Conservation (phyloP, 1,140 invertebrate species). For the Scaptomyza pallida region DNA sequence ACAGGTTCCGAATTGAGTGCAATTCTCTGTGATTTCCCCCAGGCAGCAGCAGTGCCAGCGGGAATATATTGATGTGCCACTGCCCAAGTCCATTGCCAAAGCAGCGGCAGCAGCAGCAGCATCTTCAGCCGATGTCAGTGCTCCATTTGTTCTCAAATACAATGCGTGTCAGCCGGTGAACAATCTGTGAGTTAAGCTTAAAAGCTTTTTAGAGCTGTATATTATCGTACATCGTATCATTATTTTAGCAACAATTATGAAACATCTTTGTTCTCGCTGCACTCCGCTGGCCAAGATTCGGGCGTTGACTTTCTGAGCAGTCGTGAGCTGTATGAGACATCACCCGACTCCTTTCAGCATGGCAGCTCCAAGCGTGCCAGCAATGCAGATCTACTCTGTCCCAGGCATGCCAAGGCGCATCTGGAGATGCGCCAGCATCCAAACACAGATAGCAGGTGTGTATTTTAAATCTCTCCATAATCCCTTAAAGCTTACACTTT, state of each 20-base stretch:
- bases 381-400: constrained; percentile 67
- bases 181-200: constrained; percentile 66
- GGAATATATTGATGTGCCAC: constrained; percentile 83
- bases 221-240: too few relatives aligned
- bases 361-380: constrained; percentile 56
- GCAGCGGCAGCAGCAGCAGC: constrained; percentile 52
- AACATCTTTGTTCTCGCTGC: constrained; percentile 89
- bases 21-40: too few relatives aligned
- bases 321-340: constrained; percentile 86
- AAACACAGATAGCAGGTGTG: constrained; percentile 68
- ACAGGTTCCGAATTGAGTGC: constrained; percentile 6
- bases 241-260: constrained; percentile 84
- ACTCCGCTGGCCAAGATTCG: constrained; percentile 92
- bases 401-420: constrained; percentile 73
- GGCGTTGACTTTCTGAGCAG: constrained; percentile 86
- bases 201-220: too few relatives aligned
- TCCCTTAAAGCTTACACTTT: too few relatives aligned
- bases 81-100: constrained; percentile 82
- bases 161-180: constrained; percentile 78
- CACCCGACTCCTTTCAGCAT: constrained; percentile 87
- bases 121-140: constrained; percentile 20
- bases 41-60: constrained; percentile 58
- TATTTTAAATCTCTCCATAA: not conserved
- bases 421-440: constrained; percentile 65
- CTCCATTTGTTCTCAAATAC: constrained; percentile 79